Evolutionary conservation across 1,140 invertebrate genomes (phyloP).

Genomic region (Meteorus sp.): DNA sequence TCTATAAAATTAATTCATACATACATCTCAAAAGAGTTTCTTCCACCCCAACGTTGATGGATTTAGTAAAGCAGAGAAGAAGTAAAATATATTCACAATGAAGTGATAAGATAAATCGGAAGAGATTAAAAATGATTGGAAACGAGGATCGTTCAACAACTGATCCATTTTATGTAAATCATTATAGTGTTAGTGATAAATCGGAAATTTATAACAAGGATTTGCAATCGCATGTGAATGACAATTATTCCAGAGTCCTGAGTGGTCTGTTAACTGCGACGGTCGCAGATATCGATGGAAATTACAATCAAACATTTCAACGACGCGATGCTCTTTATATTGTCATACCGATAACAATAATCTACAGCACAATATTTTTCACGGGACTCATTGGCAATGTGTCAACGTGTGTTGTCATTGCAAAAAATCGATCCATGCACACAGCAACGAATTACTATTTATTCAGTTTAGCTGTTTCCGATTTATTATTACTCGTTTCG

Average conservation of each 20-base stretch:
- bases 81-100: too few species aligned
- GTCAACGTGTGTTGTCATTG: slow-evolving; percentile 89
- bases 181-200: background rate
- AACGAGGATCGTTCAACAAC: slow-evolving; percentile 19
- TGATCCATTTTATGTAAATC: slow-evolving; percentile 14
- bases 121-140: slow-evolving; percentile 8
- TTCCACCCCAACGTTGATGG: too few species aligned
- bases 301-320: slow-evolving; percentile 52
- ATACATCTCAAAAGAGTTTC: too few species aligned
- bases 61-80: too few species aligned
- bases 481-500: slow-evolving; percentile 81
- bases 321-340: slow-evolving; percentile 70
- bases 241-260: slow-evolving; percentile 40
- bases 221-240: slow-evolving; percentile 29
- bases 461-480: slow-evolving; percentile 90
- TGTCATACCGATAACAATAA: slow-evolving; percentile 75
- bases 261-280: slow-evolving; percentile 20
- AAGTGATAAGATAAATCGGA: background rate
- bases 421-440: slow-evolving; percentile 85
- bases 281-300: slow-evolving; percentile 29
- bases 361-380: slow-evolving; percentile 83
- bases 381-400: slow-evolving; percentile 89
- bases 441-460: slow-evolving; percentile 91
- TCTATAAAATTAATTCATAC: too few species aligned
- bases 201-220: background rate